A percentile compares a stretch with the other conserved stretches of the same genome.
Conservation (phyloP, 2,888 invertebrate genomes). For the Dicranocentrus wangi region DNA sequence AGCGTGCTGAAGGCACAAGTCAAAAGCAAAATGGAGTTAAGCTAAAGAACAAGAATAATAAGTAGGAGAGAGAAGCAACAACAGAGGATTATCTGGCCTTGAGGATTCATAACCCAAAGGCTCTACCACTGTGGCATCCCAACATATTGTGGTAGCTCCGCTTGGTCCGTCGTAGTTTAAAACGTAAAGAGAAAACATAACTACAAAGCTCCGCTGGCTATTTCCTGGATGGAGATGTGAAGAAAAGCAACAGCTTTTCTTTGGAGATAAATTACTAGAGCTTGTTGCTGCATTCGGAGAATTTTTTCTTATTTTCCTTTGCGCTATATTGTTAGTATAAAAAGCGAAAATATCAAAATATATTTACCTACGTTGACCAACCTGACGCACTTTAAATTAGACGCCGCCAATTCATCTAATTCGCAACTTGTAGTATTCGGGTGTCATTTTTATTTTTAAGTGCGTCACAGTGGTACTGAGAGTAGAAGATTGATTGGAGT, state of each 20-base stretch:
- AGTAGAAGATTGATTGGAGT: too few species aligned
- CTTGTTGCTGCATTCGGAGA: constrained; percentile 27
- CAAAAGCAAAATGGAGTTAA: constrained; percentile 44
- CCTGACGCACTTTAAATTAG: too few species aligned
- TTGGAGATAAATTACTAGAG: constrained; percentile 11
- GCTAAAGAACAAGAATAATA: constrained; percentile 33
- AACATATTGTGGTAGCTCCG: constrained; percentile 18
- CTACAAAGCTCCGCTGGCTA: constrained; percentile 28
- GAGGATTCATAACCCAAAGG: constrained; percentile 56
- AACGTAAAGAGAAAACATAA: constrained; percentile 17
- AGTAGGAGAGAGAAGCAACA: constrained; percentile 43
- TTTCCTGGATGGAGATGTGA: constrained; percentile 13
- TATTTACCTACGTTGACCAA: too few species aligned
- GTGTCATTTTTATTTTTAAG: too few species aligned
- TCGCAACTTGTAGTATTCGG: too few species aligned
- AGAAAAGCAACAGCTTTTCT: constrained; percentile 47
- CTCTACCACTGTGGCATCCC: constrained; percentile 10
- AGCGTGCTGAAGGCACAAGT: constrained; percentile 45
- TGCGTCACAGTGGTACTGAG: too few species aligned
- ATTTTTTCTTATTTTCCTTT: not conserved
- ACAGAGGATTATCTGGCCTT: constrained; percentile 50
- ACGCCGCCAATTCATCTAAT: too few species aligned
- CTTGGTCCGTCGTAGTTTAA: constrained; percentile 14
- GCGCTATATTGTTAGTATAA: not conserved
- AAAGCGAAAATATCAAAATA: too few species aligned